These are phyloP conservation scores for Sylvia atricapilla DNA, from an alignment of 2,113 vertebrate genomes.

Conservation along the genomic window DNA sequence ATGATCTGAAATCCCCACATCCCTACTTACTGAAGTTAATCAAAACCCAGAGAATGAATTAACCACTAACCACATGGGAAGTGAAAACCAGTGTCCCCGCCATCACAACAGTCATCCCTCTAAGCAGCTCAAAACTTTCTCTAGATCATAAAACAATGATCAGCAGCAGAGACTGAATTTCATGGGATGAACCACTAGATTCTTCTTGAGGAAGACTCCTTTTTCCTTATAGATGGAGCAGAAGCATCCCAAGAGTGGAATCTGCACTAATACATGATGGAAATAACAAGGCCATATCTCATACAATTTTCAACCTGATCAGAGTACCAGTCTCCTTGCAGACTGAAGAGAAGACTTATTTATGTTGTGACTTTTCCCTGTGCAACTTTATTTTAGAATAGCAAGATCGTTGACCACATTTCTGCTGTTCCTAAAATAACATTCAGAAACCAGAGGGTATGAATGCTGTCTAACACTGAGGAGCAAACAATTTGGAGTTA, in stretches of 20 bases:
- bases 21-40: not conserved
- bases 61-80: not conserved
- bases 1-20: not conserved
- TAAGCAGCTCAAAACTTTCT: not conserved
- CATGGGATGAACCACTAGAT: not conserved
- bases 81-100: not conserved
- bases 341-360: not conserved
- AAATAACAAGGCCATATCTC: not conserved
- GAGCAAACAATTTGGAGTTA: not conserved
- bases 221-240: not conserved
- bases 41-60: not conserved
- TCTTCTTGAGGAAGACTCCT: not conserved
- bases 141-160: not conserved
- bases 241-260: not conserved
- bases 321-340: not conserved
- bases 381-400: not conserved
- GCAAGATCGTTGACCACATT: not conserved
- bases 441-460: not conserved
- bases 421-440: not conserved
- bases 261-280: accelerated
- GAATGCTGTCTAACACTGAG: not conserved
- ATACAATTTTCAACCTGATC: not conserved
- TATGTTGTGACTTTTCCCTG: not conserved
- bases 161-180: not conserved
- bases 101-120: not conserved